Evolutionary conservation across 2,113 vertebrate genomes (phyloP), one percentile per base, ranked within the genome.

Genomic region (Nycticryphes semicollaris): DNA sequence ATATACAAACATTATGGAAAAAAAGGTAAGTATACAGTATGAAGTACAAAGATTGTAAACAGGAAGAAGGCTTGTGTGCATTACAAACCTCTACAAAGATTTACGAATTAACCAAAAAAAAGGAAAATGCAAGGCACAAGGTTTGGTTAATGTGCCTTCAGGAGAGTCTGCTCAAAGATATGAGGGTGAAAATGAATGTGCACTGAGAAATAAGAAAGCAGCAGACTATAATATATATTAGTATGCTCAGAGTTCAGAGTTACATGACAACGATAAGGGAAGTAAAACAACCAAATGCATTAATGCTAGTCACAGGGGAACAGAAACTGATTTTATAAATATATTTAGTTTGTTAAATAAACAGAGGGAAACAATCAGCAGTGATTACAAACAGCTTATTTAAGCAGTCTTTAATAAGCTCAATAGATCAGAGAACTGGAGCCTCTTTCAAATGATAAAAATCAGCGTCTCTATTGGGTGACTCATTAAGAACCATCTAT

Each of bases 331-430:
- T 93, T 86, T 77, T 79, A 94, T 87, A 92, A 96, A 93, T 80
- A 74, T 53, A 92, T 79, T 90, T 87, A 80, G 76, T 68, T 66
- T 90, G 68, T 60, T 93, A 94, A 91, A 94, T 88, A 90, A 95
- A 93, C 75, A 91, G 82, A 92, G 48, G 43, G 39, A 96, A 93
- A 91, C 77, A 94, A 96, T 91, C 79, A 96, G 63, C 73, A 82
- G 48, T 84, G 77, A 96, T 96, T 96, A 93, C 82, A 94, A 95
- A 85, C 57, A 93, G 30, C 28, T 96, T 96, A 82, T 87, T 93
- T 93, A 93, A 93, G 45, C 45, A 90, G 57, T 30, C 76, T 84
- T 94, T 68, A 96, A 90, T 84, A 96, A 92, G 77, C 48, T 93
- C 72, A 84, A 56, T 41, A 30, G 24, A 43, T 89, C 67, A 31